These are phyloP conservation scores for Drosophila pegasa DNA, from an alignment of 2,888 invertebrate species.

Conservation along the genomic window DNA sequence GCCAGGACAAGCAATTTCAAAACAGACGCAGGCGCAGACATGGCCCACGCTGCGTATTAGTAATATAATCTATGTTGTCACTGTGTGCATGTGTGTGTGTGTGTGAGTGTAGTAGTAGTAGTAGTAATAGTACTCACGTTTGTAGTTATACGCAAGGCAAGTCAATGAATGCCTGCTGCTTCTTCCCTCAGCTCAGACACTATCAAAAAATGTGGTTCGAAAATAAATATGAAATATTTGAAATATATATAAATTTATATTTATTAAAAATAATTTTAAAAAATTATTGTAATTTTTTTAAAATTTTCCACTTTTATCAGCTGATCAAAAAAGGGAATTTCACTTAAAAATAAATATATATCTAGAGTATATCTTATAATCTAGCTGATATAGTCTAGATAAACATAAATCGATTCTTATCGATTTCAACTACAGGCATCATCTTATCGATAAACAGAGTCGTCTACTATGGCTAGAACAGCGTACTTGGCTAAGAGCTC, in stretches of 20 bases:
- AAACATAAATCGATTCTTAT: not conserved
- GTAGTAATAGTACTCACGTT: constrained; percentile 42
- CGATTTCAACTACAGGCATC: not conserved
- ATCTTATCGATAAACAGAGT: not conserved
- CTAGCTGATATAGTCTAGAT: not conserved
- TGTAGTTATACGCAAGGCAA: constrained; percentile 27
- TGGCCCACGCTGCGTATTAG: constrained; percentile 58
- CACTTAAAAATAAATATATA: too few species aligned
- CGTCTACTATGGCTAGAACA: not conserved
- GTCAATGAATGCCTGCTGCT: constrained; percentile 16
- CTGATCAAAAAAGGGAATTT: too few species aligned
- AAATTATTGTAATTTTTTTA: too few species aligned
- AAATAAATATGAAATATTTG: not conserved
- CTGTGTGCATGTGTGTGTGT: not conserved
- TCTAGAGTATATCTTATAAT: too few species aligned
- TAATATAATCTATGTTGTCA: constrained; percentile 20
- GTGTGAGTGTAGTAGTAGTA: constrained; percentile 21
- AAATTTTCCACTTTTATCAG: too few species aligned
- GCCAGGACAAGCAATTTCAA: constrained; percentile 65
- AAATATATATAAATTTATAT: not conserved
- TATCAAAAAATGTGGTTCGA: not conserved
- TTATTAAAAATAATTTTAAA: not conserved
- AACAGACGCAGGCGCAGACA: constrained; percentile 69
- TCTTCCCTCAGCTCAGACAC: not conserved
- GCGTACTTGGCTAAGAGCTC: not conserved